phyloP scores from a whole-genome alignment of 2,888 invertebrate species.

The Vannuccia rotundouncinata region DNA sequence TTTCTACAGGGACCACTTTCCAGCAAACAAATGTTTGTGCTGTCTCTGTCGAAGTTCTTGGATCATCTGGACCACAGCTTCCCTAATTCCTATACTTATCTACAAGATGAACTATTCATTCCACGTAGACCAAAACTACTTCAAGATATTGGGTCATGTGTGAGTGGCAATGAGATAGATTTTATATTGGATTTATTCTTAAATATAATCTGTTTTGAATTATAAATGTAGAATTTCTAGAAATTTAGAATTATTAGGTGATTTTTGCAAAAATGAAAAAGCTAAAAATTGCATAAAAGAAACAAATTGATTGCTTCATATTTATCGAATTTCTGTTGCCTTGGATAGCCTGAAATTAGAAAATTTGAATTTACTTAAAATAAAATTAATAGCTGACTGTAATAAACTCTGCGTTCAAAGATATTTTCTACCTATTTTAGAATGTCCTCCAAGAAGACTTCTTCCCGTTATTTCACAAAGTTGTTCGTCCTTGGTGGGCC shows the following conservation, averaged over 20 bases:
- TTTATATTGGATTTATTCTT: too few species aligned
- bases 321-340: too few species aligned
- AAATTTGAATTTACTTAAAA: too few species aligned
- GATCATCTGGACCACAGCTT: constrained; percentile 27
- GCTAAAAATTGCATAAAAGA: too few species aligned
- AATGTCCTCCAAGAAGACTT: constrained; percentile 49
- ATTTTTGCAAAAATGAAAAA: too few species aligned
- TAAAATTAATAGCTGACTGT: too few species aligned
- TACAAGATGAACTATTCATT: constrained; percentile 52
- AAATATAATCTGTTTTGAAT: too few species aligned
- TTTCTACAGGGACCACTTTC: not conserved
- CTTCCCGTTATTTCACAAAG: constrained; percentile 49
- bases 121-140: constrained; percentile 46
- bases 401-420: not conserved
- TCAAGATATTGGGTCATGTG: constrained; percentile 47
- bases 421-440: not conserved
- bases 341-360: too few species aligned
- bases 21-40: not conserved
- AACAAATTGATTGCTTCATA: too few species aligned
- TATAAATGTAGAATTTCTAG: too few species aligned
- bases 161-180: too few species aligned
- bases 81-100: constrained; percentile 31
- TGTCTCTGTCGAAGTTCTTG: not conserved
- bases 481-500: constrained; percentile 52
- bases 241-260: too few species aligned